Conservation (phyloP, 2,888 invertebrate genomes). For the Uropetala carovei region DNA sequence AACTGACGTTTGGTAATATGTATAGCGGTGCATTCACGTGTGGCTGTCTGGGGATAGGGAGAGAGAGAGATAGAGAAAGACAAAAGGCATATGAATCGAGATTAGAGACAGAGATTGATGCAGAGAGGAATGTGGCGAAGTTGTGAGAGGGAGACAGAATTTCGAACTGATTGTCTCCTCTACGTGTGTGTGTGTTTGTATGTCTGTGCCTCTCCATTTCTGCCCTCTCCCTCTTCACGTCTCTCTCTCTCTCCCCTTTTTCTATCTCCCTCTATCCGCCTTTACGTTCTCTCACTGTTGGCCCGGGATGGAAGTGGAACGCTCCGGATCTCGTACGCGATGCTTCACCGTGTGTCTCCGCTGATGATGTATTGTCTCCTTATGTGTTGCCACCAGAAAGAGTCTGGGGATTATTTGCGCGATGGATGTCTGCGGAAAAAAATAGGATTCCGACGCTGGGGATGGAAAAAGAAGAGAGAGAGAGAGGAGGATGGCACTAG, state of each 20-base stretch:
- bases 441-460: neutral
- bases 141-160: neutral
- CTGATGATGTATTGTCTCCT: conserved; percentile 17
- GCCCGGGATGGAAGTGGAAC: neutral
- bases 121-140: neutral
- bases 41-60: neutral
- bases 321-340: neutral
- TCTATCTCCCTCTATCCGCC: neutral
- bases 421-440: conserved; percentile 14
- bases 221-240: neutral
- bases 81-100: neutral
- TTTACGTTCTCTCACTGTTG: neutral
- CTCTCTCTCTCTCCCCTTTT: too few relatives aligned
- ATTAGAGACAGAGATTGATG: neutral
- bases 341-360: conserved; percentile 12
- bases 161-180: neutral
- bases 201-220: neutral
- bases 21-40: neutral
- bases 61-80: neutral
- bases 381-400: conserved; percentile 18
- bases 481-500: neutral
- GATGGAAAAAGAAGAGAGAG: neutral
- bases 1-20: conserved; percentile 10
- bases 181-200: neutral
- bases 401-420: neutral